These are phyloP conservation scores for Agrotis ipsilon DNA, from an alignment of 2,888 invertebrate species.

Conservation along the genomic window DNA sequence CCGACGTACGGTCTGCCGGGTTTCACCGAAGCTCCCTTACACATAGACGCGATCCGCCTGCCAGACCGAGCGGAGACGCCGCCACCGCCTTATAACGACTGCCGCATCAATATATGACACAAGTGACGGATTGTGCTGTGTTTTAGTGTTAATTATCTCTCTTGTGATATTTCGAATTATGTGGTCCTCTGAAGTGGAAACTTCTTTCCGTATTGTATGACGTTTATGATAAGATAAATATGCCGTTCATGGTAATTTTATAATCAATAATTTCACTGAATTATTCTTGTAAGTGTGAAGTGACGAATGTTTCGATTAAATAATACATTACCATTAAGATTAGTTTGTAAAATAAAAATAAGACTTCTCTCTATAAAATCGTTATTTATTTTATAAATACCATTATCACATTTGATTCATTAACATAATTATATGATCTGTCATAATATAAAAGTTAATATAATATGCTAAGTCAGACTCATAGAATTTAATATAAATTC, in stretches of 20 bases:
- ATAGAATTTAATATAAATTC: constrained; percentile 89
- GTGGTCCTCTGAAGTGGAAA: constrained; percentile 18
- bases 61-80: constrained; percentile 84
- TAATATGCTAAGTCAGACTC: constrained; percentile 87
- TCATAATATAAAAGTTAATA: constrained; percentile 82
- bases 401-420: constrained; percentile 87
- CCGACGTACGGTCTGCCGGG: constrained; percentile 77
- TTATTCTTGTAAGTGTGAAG: not conserved
- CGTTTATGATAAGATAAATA: constrained; percentile 12
- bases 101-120: constrained; percentile 79
- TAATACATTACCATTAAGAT: constrained; percentile 9
- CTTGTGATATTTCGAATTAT: constrained; percentile 60
- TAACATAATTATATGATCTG: constrained; percentile 82
- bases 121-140: constrained; percentile 10
- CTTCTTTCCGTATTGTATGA: constrained; percentile 8
- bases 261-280: not conserved
- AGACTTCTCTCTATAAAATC: constrained; percentile 62
- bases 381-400: constrained; percentile 83
- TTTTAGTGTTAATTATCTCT: constrained; percentile 28
- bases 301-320: constrained; percentile 15
- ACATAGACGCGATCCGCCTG: constrained; percentile 79
- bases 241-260: not conserved
- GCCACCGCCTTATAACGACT: constrained; percentile 87
- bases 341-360: constrained; percentile 40
- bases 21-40: constrained; percentile 72